Base-by-base conservation (phyloP, 2,797 vertebrate genomes). In the Acrocephalus scirpaceus region DNA sequence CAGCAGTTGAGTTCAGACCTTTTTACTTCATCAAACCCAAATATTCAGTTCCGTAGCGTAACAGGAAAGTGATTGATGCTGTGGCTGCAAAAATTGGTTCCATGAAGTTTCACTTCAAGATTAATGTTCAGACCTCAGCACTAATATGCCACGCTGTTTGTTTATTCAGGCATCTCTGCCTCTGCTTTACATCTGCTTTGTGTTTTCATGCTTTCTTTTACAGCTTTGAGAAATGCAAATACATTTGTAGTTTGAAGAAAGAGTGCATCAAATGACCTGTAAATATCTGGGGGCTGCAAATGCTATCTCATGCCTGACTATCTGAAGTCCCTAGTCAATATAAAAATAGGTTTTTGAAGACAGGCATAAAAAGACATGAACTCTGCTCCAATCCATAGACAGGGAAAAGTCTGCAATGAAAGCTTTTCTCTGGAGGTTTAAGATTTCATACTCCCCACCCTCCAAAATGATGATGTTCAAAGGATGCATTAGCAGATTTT, bases 61-160 rank as follows among this genome's bases (percentile, higher is more conserved):
- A 90, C 48, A 79, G 77, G 70, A 90, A 84, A 88, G 81, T 78
- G 73, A 91, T 61, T 71, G 79, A 93, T 95, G 94, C n/a, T 77
- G 8, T 36, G 54, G 77, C 86, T 88, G 47, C 19, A 62, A 60
- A 90, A 72, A 72, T 61, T 80, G 57, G 29, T 71, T 95, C 62
- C 16, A 3, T 77, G 15, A 90, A 72, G 58, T 93, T 94, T 93
- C 5, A 1, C 66, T 88, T 91, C n/a, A 72, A 88, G 88, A 91
- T 93, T 75, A 88, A 90, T 81, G 58, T 92, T 91, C 62, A 69
- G 88, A 86, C 45, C 73, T 78, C 42, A 20, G 56, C 92, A 50
- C 74, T 90, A 82, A 70, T 92, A 60, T 71, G 60, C 79, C 64
- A 40, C 1, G 5, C 57, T 82, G 77, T 82, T 91, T 95, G 67